Conservation (phyloP, 2,797 vertebrate genomes). For the Varecia variegata region DNA sequence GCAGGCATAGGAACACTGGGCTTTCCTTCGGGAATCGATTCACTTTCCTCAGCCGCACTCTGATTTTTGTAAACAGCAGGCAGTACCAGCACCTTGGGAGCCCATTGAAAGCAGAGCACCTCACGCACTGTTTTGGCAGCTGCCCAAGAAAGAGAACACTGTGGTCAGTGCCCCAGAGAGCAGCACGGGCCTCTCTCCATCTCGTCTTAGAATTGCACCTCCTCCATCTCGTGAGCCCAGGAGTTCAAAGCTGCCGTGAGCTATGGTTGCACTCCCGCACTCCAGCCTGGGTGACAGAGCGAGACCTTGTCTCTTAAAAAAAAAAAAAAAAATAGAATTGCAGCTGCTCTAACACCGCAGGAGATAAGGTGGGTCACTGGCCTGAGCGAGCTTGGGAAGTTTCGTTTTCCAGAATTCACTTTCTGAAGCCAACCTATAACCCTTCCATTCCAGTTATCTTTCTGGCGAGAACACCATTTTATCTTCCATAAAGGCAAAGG, state of each 20-base stretch:
- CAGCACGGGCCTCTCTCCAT: fast-evolving
- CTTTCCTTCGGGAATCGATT: background rate
- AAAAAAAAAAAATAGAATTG: too few species aligned
- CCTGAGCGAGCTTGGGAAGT: background rate
- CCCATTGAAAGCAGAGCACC: fast-evolving
- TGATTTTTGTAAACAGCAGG: background rate
- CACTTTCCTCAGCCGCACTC: fast-evolving
- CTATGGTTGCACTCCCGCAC: background rate
- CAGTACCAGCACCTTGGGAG: background rate
- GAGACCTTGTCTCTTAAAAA: background rate
- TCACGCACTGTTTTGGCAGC: fast-evolving
- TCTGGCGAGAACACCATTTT: background rate
- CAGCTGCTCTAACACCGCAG: fast-evolving
- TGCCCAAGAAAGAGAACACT: background rate
- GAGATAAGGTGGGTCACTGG: background rate
- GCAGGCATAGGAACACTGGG: background rate
- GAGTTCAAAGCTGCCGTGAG: background rate
- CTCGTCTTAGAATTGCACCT: background rate
- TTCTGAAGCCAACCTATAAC: background rate
- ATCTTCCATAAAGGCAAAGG: background rate
- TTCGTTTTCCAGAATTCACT: background rate
- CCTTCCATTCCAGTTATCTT: background rate
- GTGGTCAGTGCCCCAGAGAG: background rate
- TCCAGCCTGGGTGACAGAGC: background rate
- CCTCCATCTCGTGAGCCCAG: background rate